Percentiles rank a stretch among this genome's conserved stretches.
Conservation (phyloP, 2,113 vertebrate species). For the Aldabrachelys gigantea region DNA sequence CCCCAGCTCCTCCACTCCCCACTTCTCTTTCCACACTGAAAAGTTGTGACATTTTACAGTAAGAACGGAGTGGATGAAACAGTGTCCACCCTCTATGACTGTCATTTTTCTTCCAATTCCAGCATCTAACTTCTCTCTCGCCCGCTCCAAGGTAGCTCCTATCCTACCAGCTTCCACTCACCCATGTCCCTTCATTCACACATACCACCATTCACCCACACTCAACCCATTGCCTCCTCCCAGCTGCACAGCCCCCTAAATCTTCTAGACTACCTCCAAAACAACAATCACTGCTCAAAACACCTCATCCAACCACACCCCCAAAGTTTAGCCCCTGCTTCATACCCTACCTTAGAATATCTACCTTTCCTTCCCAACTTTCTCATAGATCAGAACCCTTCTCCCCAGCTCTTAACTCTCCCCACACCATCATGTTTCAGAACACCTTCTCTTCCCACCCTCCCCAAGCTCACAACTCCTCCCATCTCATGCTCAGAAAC, state of each 20-base stretch:
- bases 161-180: background rate
- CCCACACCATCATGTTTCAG: background rate
- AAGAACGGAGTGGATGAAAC: background rate
- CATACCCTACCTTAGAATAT: background rate
- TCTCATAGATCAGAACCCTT: background rate
- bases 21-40: background rate
- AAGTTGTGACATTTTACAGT: background rate
- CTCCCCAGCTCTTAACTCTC: background rate
- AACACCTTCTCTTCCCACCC: background rate
- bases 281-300: background rate
- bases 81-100: background rate
- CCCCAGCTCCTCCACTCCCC: background rate
- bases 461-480: background rate
- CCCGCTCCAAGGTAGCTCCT: background rate
- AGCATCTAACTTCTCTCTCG: background rate
- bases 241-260: background rate
- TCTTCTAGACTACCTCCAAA: background rate
- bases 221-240: background rate
- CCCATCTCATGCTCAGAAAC: background rate
- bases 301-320: too few species aligned
- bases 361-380: background rate
- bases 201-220: background rate
- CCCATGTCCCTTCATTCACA: background rate
- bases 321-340: background rate
- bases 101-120: background rate